Conservation (phyloP, 2,888 invertebrate species). For the Leucoma salicis region DNA sequence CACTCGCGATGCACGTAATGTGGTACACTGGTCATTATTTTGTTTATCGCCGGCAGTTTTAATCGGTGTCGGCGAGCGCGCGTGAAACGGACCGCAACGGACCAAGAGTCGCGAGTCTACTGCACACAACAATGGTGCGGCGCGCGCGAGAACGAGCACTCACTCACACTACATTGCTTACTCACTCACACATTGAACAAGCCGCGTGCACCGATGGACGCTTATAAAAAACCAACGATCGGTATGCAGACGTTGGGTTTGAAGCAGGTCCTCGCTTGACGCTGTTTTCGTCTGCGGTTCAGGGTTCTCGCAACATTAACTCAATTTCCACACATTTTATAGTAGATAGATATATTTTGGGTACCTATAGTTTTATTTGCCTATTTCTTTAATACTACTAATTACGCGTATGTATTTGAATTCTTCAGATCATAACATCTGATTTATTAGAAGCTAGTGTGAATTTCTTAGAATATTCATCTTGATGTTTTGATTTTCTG, state of each 20-base stretch:
- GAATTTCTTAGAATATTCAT: too few relatives aligned
- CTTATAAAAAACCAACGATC: conserved; percentile 81
- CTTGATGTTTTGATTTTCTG: too few relatives aligned
- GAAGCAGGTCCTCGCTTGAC: conserved; percentile 80
- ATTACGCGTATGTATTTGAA: too few relatives aligned
- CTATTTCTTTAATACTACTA: too few relatives aligned
- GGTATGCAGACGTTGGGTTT: conserved; percentile 82
- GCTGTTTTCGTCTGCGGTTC: conserved; percentile 81
- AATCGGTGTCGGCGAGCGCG: conserved; percentile 51
- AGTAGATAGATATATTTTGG: conserved; percentile 1
- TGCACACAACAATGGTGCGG: conserved; percentile 72
- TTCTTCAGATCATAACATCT: too few relatives aligned
- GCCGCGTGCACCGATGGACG: conserved; percentile 63
- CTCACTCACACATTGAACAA: conserved; percentile 51
- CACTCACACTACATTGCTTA: conserved; percentile 49
- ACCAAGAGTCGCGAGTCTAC: conserved; percentile 68
- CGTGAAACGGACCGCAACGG: conserved; percentile 52
- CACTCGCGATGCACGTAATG: conserved; percentile 76
- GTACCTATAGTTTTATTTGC: background rate
- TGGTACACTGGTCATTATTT: conserved; percentile 77
- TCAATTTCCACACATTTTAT: conserved; percentile 44
- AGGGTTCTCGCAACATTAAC: conserved; percentile 60
- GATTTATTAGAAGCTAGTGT: too few relatives aligned
- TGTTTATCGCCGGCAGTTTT: conserved; percentile 75
- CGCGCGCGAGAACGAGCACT: conserved; percentile 66